Evolutionary conservation across 2,113 vertebrate genomes (phyloP).

Genomic region (Galemys pyrenaicus): DNA sequence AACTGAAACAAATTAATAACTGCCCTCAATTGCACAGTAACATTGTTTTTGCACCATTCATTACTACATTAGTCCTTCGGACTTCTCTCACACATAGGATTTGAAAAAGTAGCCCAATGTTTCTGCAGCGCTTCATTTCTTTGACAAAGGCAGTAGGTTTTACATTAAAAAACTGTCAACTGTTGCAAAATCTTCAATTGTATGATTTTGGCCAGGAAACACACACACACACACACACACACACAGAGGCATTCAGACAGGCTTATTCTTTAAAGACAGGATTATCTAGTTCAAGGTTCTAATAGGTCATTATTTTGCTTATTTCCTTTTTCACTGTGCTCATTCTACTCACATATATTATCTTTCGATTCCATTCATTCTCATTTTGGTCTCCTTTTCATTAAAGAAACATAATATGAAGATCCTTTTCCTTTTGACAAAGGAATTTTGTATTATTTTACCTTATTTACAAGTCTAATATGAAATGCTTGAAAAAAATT

Average conservation of each 20-base stretch:
- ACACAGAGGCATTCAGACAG: neutral
- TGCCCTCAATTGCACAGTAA: neutral
- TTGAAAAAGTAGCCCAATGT: neutral
- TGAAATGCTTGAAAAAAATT: conserved; percentile 13
- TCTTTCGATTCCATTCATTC: neutral
- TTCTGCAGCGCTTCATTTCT: neutral
- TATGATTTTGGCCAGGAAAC: neutral
- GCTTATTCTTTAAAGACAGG: neutral
- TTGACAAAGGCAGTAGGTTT: neutral
- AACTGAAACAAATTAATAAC: conserved; percentile 43
- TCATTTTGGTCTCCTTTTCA: neutral
- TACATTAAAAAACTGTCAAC: neutral
- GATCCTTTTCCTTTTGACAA: neutral
- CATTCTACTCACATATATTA: neutral
- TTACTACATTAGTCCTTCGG: neutral
- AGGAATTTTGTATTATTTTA: neutral
- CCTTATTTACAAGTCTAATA: neutral
- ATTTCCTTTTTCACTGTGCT: neutral
- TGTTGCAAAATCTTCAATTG: neutral
- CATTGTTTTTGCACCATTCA: neutral
- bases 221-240: neutral
- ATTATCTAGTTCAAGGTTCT: neutral
- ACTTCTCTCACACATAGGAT: neutral
- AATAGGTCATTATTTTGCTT: neutral
- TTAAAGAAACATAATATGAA: neutral